Evolutionary conservation across 2,888 invertebrate genomes (phyloP).

Genomic region (Anthoptus insignis): DNA sequence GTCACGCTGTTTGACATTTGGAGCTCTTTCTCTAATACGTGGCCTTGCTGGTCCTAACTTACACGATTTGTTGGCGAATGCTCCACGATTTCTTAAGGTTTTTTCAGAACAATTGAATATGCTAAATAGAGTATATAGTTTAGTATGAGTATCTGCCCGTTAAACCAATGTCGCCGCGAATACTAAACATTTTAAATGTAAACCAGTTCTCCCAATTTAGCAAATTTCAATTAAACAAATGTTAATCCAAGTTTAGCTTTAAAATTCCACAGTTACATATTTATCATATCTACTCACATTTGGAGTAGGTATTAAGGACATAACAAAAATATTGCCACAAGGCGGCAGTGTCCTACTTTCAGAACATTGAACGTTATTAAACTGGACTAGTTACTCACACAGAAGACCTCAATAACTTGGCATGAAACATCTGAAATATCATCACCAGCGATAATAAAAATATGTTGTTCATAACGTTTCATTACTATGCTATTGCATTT

Average conservation of each 20-base stretch:
- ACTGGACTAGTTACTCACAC: slow-evolving; percentile 18
- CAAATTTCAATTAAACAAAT: no score
- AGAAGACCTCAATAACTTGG: slow-evolving; percentile 28
- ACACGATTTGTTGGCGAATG: slow-evolving; percentile 8
- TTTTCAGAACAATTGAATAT: slow-evolving; percentile 11
- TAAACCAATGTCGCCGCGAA: no score
- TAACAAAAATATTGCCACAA: slow-evolving; percentile 26
- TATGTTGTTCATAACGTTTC: no score
- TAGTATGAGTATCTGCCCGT: no score
- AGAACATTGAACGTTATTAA: slow-evolving; percentile 33
- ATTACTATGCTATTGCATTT: no score
- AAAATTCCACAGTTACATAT: no score
- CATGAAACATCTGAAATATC: slow-evolving; percentile 25
- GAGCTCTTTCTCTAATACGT: slow-evolving; percentile 11
- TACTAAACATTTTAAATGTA: no score
- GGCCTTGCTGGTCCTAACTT: slow-evolving; percentile 19
- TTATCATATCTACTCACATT: no score
- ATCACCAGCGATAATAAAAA: neutral
- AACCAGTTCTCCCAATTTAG: no score
- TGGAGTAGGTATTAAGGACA: slow-evolving; percentile 37
- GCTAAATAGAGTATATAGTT: slow-evolving; percentile 10
- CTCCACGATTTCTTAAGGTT: slow-evolving; percentile 6
- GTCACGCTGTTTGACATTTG: slow-evolving; percentile 19
- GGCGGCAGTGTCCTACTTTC: slow-evolving; percentile 30
- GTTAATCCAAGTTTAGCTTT: no score